These are phyloP conservation scores for Muscicapa adusta DNA, from an alignment of 2,113 vertebrate genomes.

Conservation along the genomic window DNA sequence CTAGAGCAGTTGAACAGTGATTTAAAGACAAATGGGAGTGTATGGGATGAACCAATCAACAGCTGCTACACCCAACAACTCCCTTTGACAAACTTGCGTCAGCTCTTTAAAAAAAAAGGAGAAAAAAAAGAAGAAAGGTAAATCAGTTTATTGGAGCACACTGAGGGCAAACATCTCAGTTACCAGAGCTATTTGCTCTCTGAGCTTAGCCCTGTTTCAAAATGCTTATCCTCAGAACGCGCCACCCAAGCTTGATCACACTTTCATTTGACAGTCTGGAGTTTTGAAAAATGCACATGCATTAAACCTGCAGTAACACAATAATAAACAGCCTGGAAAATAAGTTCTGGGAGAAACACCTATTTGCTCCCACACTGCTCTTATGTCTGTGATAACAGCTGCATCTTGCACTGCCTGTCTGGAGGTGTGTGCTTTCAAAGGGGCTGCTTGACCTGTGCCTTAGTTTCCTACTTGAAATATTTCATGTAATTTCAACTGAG, in stretches of 20 bases:
- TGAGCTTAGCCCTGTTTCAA: slow-evolving; percentile 64
- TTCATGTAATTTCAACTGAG: neutral
- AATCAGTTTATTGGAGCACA: slow-evolving; percentile 66
- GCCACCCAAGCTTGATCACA: neutral
- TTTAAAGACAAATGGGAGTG: slow-evolving; percentile 82
- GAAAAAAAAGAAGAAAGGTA: slow-evolving; percentile 52
- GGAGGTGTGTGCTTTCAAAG: neutral
- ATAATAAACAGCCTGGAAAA: neutral
- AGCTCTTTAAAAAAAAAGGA: slow-evolving; percentile 63
- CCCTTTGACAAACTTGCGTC: slow-evolving; percentile 76
- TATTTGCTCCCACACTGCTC: neutral
- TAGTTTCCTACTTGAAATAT: neutral
- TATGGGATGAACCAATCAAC: slow-evolving; percentile 73
- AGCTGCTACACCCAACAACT: slow-evolving; percentile 63
- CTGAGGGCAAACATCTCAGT: slow-evolving; percentile 66
- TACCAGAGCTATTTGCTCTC: slow-evolving; percentile 74
- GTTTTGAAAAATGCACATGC: neutral
- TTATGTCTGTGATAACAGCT: neutral
- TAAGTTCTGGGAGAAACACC: neutral
- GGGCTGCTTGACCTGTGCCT: neutral
- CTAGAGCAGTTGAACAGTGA: slow-evolving; percentile 61
- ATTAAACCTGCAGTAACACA: neutral
- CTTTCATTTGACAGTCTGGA: neutral
- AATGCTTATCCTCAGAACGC: slow-evolving; percentile 24
- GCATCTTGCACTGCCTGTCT: neutral